Evolutionary conservation across 1,140 invertebrate genomes (phyloP), one percentile per base, ranked within the genome.

Genomic region (Venustaconcha ellipsiformis): DNA sequence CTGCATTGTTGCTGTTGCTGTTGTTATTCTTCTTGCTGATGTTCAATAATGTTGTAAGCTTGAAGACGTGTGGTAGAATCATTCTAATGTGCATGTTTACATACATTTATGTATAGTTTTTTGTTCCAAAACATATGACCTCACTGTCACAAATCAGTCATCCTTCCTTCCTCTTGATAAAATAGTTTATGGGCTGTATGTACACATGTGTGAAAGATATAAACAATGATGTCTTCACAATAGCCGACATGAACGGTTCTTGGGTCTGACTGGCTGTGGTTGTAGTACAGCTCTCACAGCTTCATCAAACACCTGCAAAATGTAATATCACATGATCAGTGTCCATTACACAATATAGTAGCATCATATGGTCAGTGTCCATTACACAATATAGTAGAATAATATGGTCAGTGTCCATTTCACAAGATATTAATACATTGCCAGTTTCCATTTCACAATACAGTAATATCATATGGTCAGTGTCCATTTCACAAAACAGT

Each of bases 221-320:
- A 48, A 48, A 48, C 37, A 48, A 48, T 48, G 37, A 48, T 8
- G 37, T 48, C 37, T 68, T 77, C 75, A 77, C 57, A 77, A 77
- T n/a, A 77, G 64, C 72, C 63, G 65, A 72, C 75, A 77, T 2
- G 69, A 67, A 57, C 72, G 72, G 70, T 84, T 81, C 76, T 83
- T 80, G 67, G 80, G 76, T 76, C 84, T 81, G 57, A 87, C 76
- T 67, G 88, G 87, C 67, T 89, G 87, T 37, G 97, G 97, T 92
- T 96, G 93, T 84, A 99, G 92, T 67, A 99, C 97, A 64, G 97
- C 96, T 83, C 97, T 92, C 48, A 99, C 97, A 48, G 97, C 96
- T 92, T 99, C 97, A 87, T 99, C 97, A 92, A 99, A 99, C 65
- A 99, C 97, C 94, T 96, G 90, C 56, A 76, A 81, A 67, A 58